phyloP scores from a whole-genome alignment of 2,888 invertebrate species.

The Drosophila gaucha region DNA sequence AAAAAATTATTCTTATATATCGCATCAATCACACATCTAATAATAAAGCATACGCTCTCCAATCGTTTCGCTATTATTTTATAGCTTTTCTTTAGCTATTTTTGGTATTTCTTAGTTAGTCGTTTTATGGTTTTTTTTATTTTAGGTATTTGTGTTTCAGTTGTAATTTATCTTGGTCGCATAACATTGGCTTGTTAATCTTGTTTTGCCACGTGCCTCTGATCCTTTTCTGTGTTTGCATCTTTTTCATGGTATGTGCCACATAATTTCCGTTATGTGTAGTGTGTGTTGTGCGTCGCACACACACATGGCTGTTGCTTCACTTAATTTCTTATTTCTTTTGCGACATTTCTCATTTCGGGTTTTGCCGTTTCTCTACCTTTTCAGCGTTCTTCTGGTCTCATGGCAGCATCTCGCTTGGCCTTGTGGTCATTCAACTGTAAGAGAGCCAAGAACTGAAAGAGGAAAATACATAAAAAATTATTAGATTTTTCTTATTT shows the following conservation, averaged over 20 bases:
- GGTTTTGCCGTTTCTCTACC: slow-evolving; percentile 44
- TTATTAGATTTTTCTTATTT: slow-evolving; percentile 64
- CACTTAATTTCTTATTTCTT: slow-evolving; percentile 59
- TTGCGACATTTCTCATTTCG: slow-evolving; percentile 46
- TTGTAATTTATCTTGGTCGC: slow-evolving; percentile 43
- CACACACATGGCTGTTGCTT: slow-evolving; percentile 50
- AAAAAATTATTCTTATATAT: too few species aligned
- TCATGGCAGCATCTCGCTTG: slow-evolving; percentile 43
- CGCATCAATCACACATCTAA: too few species aligned
- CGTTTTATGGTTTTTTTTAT: too few species aligned
- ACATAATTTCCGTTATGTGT: slow-evolving; percentile 55
- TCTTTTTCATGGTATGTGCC: slow-evolving; percentile 28
- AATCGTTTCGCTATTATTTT: too few species aligned
- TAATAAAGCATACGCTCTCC: too few species aligned
- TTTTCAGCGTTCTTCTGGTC: slow-evolving; percentile 46
- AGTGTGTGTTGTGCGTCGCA: slow-evolving; percentile 14
- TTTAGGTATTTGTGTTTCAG: slow-evolving; percentile 7
- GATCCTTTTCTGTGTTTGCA: slow-evolving; percentile 28
- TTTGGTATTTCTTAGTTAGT: slow-evolving; percentile 6
- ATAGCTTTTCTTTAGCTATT: not conserved
- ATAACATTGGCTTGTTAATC: slow-evolving; percentile 52
- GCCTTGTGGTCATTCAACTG: slow-evolving; percentile 76
- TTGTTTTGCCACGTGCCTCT: slow-evolving; percentile 36
- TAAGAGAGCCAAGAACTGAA: slow-evolving; percentile 60
- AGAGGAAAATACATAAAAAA: slow-evolving; percentile 63